Evolutionary conservation across 2,888 invertebrate genomes (phyloP), one percentile per base, ranked within the genome.

Genomic region (Trissonchulus latispiculum): DNA sequence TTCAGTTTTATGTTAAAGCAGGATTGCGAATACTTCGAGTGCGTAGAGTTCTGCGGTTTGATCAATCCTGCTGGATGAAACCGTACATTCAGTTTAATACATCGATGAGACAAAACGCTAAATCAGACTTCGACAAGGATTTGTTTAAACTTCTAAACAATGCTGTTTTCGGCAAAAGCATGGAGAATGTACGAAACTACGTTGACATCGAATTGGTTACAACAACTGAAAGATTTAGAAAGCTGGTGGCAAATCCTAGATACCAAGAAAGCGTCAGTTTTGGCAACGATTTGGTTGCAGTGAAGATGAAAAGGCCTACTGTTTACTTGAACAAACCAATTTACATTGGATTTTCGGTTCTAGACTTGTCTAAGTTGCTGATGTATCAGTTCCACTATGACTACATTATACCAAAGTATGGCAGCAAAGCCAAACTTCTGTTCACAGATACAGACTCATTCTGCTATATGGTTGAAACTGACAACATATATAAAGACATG

Each of bases 401-500:
- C n/a, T 68, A 32, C 36, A 48, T 48, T 15, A 48, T 48, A 15
- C 23, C 48, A 48, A 48, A 48, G 23, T 48, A 48, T 23, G 48
- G 48, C 23, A 8, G 3, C 69, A 36, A 36, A n/a, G 33, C 36
- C 36, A 32, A 23, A 68, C 33, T 68, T 31, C 69, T 68, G 31
- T 68, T 68, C 33, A 68, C 69, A 33, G 69, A 68, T 33, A 68
- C 69, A 33, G 69, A 68, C 36, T 32, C 2, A 3, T n/a, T 68
- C n/a, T 36, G 69, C 69, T 68, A 68, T 33, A 18, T 2, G 23
- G 35, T 68, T n/a, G 36, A 68, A 68, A 36, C 69, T 2, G 36
- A 68, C n/a, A 36, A 68, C 36, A 33, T 68, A 35, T 68, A 68
- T 36, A n/a, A 23, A 15, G 69, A 68, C 36, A 68, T 68, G 69